Evolutionary conservation across 2,797 vertebrate genomes (phyloP), one percentile per base, ranked within the genome.

Genomic region (Gymnothorax javanicus): DNA sequence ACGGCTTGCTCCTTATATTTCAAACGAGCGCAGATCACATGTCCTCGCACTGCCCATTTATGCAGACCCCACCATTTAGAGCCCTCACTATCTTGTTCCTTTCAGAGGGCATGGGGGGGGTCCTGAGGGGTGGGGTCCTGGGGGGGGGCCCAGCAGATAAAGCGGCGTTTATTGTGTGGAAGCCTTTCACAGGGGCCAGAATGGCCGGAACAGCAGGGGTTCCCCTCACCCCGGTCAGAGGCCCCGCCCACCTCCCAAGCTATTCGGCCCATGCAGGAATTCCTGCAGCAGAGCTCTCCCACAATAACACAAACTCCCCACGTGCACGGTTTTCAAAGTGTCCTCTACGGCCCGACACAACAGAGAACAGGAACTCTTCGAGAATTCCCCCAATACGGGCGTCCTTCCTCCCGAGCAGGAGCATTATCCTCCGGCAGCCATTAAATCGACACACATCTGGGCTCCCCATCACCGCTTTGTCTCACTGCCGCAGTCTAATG

Each of bases 111-210:
- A 89, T 89, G 57, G 83, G 71, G 81, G 82, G 62, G 56, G 33
- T 43, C 33, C 33, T 43, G 85, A 50, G 57, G 83, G 71, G 81
- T 73, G 62, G 56, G 94, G 94, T 89, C 73, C 59, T 43, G 33
- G 50, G 20, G 23, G 75, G 81, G 82, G 54, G 86, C 84, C 82
- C n/a, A 58, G 82, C 91, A 91, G 84, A 97, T 97, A 97, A 98
- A 98, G 97, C 96, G 56, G 94, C 94, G 92, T 97, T 98, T 98
- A 98, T 97, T 94, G 96, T 96, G 97, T 98, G 98, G 96, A 96
- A 94, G 94, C 95, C 92, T 94, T 97, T 99, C 96, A 96, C 94
- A 95, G 93, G 33, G 96, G 96, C 96, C 95, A 94, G 96, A 96
- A 96, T 91, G 93, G 94, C 94, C 91, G 79, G 93, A 95, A 94